phyloP scores from a whole-genome alignment of 2,888 invertebrate species.

The Oligia latruncula region DNA sequence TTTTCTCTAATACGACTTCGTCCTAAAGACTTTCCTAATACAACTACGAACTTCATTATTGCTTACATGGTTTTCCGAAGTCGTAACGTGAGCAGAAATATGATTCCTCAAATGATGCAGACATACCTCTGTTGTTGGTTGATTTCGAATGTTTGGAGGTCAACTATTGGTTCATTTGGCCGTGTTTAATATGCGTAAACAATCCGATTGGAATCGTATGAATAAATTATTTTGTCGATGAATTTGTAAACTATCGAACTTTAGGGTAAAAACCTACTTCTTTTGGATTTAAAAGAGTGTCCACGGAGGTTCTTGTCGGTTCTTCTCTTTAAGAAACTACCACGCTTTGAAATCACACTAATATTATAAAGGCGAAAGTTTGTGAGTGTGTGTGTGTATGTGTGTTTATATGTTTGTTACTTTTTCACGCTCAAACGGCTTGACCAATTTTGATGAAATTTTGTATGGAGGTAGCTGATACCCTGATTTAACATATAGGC shows the following conservation, averaged over 20 bases:
- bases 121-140: conserved; percentile 41
- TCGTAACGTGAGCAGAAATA: conserved; percentile 58
- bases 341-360: background rate
- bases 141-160: conserved; percentile 26
- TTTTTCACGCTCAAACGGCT: too few species aligned
- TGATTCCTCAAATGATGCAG: conserved; percentile 41
- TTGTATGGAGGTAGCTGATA: too few species aligned
- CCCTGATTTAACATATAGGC: too few species aligned
- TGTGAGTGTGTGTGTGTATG: too few species aligned
- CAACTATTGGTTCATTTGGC: conserved; percentile 29
- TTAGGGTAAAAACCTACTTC: background rate
- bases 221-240: conserved; percentile 26
- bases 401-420: too few species aligned
- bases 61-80: conserved; percentile 45
- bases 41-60: conserved; percentile 46
- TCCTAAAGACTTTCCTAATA: conserved; percentile 43
- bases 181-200: conserved; percentile 12
- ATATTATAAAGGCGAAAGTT: too few species aligned
- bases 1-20: conserved; percentile 41
- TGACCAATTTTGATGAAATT: too few species aligned
- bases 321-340: background rate
- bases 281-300: background rate
- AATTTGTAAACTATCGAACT: background rate
- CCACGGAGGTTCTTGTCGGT: background rate
- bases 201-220: conserved; percentile 11